These are phyloP conservation scores for Gambusia holbrooki DNA, from an alignment of 2,113 vertebrate species.

Conservation along the genomic window DNA sequence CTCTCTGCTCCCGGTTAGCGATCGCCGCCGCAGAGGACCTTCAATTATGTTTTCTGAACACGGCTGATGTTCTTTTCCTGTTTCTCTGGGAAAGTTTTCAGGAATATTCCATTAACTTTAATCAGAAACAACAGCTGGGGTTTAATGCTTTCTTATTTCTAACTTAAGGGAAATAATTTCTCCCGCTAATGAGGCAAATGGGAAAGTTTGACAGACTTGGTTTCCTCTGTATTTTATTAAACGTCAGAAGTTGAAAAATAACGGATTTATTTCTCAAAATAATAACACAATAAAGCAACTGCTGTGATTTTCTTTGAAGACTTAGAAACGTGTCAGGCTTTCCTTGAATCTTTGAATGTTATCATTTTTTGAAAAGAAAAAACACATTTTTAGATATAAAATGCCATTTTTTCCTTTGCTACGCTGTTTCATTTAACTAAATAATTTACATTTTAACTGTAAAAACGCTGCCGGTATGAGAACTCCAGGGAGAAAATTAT, in stretches of 20 bases:
- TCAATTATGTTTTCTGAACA: slow-evolving; percentile 11
- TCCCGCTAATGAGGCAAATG: neutral
- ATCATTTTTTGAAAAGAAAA: too few species aligned
- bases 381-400: too few species aligned
- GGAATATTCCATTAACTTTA: neutral
- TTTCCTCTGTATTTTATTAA: slow-evolving; percentile 16
- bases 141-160: neutral
- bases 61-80: neutral
- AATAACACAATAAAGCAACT: too few species aligned
- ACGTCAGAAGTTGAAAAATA: neutral
- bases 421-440: too few species aligned
- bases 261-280: neutral
- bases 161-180: slow-evolving; percentile 9
- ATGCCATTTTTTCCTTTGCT: too few species aligned
- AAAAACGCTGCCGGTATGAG: too few species aligned
- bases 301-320: too few species aligned
- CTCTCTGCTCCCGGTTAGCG: slow-evolving; percentile 11
- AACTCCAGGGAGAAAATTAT: too few species aligned
- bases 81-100: slow-evolving; percentile 13
- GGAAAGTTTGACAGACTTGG: slow-evolving; percentile 3
- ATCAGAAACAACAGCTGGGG: neutral
- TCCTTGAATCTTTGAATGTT: too few species aligned
- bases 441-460: too few species aligned
- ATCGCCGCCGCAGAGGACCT: neutral
- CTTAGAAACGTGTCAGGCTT: too few species aligned